Evolutionary conservation across 30 jellyfish, hydroid and myxozoan species (phyloP), one percentile per base, ranked within the genome.

Genomic region (Turritopsis rubra): DNA sequence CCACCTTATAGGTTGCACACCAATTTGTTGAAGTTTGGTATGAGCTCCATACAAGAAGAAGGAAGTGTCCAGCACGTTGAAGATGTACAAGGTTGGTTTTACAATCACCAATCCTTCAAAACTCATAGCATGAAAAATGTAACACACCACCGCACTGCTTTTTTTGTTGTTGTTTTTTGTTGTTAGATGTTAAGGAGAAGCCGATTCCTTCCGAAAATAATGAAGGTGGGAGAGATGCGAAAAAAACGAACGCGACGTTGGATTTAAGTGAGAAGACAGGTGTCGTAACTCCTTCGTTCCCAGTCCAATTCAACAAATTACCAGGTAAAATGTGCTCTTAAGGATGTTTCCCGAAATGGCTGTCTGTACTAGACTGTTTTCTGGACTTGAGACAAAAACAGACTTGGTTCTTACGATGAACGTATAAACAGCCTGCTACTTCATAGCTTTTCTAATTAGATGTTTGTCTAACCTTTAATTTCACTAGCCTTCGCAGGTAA

Each of bases 21-120:
- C 75, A 87, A 85, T 65, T 75, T 91, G 81, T 76, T 91, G 52
- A 85, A 81, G 72, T 91, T 91, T 84, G 95, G 95, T 8, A 75
- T 90, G 71, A 89, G 84, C 20, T 17, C 66, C 72, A 24, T 77
- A 52, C 66, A 52, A 75, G 52, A 74, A 24, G 85, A 54, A 18
- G 91, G 81, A 7, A 87, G 75, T 70, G 52, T 41, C 18, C 82
- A 78, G 41, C 72, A n/a, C 79, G 52, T 41, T 41, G 13, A 22
- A 29, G 88, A 71, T 24, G 88, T 52, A 8, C 88, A 87, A 54
- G 82, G 81, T 79, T n/a, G n/a, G n/a, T n/a, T n/a, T n/a, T n/a
- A n/a, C n/a, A n/a, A n/a, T n/a, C n/a, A n/a, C n/a, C n/a, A n/a
- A n/a, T n/a, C n/a, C n/a, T n/a, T n/a, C n/a, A n/a, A 86, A 89